These are phyloP conservation scores for Cossypha niveicapilla DNA, from an alignment of 2,797 vertebrate genomes.

Conservation along the genomic window DNA sequence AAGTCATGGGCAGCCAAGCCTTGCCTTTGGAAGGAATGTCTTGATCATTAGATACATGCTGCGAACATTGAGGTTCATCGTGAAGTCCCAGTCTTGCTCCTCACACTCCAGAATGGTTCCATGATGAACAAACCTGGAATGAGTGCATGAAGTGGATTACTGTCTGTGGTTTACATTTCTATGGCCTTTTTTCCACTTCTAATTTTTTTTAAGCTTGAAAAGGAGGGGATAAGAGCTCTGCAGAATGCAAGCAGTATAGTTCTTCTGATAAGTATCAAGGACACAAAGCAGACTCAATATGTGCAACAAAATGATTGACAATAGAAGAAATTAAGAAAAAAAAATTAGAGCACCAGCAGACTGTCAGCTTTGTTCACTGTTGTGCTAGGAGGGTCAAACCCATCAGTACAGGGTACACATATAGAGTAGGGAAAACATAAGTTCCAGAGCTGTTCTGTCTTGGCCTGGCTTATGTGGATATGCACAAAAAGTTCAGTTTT, in stretches of 20 bases:
- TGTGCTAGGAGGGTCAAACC: neutral
- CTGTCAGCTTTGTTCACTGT: neutral
- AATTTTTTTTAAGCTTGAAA: neutral
- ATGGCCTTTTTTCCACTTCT: accelerated
- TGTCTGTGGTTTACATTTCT: neutral
- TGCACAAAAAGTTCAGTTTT: neutral
- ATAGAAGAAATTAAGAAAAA: neutral
- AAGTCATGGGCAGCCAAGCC: neutral
- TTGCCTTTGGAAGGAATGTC: constrained; percentile 90
- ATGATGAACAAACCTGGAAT: constrained; percentile 88
- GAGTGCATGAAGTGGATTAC: neutral
- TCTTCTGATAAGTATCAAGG: neutral
- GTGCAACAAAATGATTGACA: neutral
- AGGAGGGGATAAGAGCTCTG: neutral
- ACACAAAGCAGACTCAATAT: neutral
- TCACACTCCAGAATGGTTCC: constrained; percentile 90
- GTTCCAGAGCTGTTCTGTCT: neutral
- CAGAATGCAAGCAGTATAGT: neutral
- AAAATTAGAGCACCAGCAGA: neutral
- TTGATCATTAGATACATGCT: constrained; percentile 97
- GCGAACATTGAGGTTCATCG: constrained; percentile 89
- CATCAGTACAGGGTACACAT: accelerated
- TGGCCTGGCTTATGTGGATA: neutral
- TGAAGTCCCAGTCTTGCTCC: constrained; percentile 92
- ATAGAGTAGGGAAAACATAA: accelerated